Conservation (phyloP, 2,113 vertebrate species). For the Bolborhynchus lineola region DNA sequence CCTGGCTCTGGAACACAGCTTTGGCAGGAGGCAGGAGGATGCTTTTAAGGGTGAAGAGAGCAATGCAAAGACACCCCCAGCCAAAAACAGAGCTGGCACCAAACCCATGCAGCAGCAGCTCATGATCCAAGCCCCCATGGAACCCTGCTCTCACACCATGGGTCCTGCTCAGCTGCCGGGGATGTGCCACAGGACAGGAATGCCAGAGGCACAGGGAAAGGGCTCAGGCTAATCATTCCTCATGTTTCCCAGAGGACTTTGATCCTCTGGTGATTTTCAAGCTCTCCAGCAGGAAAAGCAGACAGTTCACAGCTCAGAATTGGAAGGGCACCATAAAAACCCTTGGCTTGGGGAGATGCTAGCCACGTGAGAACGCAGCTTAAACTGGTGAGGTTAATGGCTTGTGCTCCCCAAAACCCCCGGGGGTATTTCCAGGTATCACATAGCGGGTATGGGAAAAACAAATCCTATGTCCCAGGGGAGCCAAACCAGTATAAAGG, state of each 20-base stretch:
- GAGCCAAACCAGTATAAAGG: not conserved
- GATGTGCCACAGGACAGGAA: not conserved
- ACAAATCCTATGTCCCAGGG: not conserved
- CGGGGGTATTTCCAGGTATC: not conserved
- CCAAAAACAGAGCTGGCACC: not conserved
- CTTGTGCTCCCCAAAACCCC: not conserved
- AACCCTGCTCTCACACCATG: accelerated
- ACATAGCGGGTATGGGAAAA: accelerated
- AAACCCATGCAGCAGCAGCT: not conserved
- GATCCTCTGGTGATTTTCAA: not conserved
- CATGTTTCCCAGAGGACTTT: slow-evolving; percentile 25
- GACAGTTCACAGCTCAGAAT: not conserved
- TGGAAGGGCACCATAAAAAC: not conserved
- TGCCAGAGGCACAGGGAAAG: not conserved
- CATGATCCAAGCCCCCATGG: not conserved
- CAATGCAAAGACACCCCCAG: not conserved
- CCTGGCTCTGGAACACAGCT: not conserved
- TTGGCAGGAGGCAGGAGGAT: not conserved
- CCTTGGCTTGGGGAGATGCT: not conserved
- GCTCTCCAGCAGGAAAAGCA: not conserved
- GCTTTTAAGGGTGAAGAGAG: not conserved
- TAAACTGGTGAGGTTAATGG: not conserved
- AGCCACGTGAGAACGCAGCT: not conserved
- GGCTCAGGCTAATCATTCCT: not conserved
- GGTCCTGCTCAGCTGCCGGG: not conserved